Conservation (phyloP, 2,113 vertebrate species). For the Lophochroa leadbeateri region DNA sequence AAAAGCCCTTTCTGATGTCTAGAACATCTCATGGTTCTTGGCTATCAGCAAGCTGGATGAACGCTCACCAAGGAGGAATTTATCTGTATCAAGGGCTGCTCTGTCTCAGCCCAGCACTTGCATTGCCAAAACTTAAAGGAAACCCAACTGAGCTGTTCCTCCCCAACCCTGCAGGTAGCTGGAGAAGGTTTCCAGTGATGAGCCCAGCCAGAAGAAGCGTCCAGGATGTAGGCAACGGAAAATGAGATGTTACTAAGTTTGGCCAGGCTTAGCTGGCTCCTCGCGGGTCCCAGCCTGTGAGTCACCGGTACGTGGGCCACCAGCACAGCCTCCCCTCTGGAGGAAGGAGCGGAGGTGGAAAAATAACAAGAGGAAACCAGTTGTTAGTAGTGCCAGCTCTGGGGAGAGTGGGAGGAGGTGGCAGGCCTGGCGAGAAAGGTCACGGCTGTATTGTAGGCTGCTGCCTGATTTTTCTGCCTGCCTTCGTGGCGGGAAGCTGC, state of each 20-base stretch:
- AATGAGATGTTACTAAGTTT: slow-evolving; percentile 59
- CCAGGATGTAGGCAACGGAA: slow-evolving; percentile 39
- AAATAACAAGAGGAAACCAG: slow-evolving; percentile 61
- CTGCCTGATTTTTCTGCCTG: background rate
- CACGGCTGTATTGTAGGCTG: background rate
- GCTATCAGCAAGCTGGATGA: background rate
- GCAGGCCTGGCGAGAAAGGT: slow-evolving; percentile 47
- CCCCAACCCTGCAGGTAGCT: background rate
- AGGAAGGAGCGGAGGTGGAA: slow-evolving; percentile 50
- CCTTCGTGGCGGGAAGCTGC: background rate
- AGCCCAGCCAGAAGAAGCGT: background rate
- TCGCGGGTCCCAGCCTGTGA: slow-evolving; percentile 30
- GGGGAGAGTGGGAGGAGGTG: slow-evolving; percentile 43
- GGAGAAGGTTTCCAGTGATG: background rate
- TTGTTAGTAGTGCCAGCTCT: slow-evolving; percentile 51
- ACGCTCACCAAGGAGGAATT: background rate
- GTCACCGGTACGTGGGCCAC: slow-evolving; percentile 41
- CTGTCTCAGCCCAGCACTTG: background rate
- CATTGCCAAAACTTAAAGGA: background rate
- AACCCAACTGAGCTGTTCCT: background rate
- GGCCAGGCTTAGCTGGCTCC: slow-evolving; percentile 35
- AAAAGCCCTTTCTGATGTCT: background rate
- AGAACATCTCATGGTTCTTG: background rate
- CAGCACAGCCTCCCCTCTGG: slow-evolving; percentile 45
- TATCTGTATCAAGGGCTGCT: background rate